Percentiles rank a stretch among this genome's conserved stretches.
These are phyloP conservation scores for Zaprionus lineosus DNA, from an alignment of 2,888 invertebrate genomes.

Conservation along the genomic window DNA sequence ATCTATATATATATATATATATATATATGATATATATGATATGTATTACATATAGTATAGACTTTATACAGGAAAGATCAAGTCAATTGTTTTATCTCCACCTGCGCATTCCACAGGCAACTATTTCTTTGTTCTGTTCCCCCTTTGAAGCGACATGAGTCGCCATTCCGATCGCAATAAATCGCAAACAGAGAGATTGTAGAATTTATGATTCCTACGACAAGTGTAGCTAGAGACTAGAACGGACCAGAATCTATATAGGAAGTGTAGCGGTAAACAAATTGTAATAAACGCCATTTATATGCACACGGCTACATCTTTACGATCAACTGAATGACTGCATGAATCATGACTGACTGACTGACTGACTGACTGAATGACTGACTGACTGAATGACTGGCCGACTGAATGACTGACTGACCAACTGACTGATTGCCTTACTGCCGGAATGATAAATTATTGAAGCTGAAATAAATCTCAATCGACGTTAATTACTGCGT, in stretches of 20 bases:
- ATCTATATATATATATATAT: too few relatives aligned
- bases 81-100: too few relatives aligned
- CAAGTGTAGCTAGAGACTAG: too few relatives aligned
- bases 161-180: conserved; percentile 14
- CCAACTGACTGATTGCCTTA: conserved; percentile 4
- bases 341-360: conserved; percentile 16
- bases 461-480: conserved; percentile 70
- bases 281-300: conserved; percentile 30
- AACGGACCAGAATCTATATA: conserved; percentile 48
- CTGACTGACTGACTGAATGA: not conserved
- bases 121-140: too few relatives aligned
- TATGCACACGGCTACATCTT: conserved; percentile 29
- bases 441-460: conserved; percentile 35
- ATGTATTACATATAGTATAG: too few relatives aligned
- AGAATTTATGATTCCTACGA: too few relatives aligned
- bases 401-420: conserved; percentile 27
- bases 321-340: conserved; percentile 37
- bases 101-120: too few relatives aligned
- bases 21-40: too few relatives aligned
- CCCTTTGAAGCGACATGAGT: conserved; percentile 12
- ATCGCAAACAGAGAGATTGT: conserved; percentile 30
- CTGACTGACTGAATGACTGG: too few relatives aligned
- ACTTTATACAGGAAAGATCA: too few relatives aligned
- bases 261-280: conserved; percentile 55
- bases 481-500: conserved; percentile 44